Evolutionary conservation across 2,113 vertebrate species (phyloP).

Genomic region (Urocynchramus pylzowi): DNA sequence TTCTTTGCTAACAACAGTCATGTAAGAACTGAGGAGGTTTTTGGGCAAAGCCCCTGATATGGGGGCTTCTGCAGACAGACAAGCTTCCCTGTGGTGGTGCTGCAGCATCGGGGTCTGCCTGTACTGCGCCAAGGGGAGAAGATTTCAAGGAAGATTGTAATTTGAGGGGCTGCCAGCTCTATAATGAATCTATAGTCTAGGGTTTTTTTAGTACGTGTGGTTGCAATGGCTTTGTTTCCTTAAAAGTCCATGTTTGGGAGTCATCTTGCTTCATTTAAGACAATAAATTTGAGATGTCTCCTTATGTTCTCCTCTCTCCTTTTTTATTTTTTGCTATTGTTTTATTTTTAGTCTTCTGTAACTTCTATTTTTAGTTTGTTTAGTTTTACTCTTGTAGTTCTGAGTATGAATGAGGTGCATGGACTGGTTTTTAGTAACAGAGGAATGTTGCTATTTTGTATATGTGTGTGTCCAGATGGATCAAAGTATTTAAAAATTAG

Average conservation of each 20-base stretch:
- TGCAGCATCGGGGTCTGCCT: background rate
- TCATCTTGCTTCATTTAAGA: background rate
- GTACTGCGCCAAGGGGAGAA: background rate
- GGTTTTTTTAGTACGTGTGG: background rate
- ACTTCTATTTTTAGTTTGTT: background rate
- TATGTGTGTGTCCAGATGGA: fast-evolving
- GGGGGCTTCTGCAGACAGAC: background rate
- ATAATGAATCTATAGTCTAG: background rate
- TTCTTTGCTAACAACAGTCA: background rate
- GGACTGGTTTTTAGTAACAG: background rate
- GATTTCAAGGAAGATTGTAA: background rate
- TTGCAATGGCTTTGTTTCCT: background rate
- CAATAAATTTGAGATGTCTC: background rate
- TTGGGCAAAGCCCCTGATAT: background rate
- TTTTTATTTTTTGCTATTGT: background rate
- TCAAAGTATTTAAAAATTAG: background rate
- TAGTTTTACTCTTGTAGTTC: background rate
- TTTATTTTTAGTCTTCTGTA: background rate
- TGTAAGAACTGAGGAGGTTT: background rate
- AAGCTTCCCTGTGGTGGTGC: background rate
- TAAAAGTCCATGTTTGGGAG: background rate
- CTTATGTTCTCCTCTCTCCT: background rate
- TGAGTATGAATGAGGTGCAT: background rate
- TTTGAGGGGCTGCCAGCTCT: background rate
- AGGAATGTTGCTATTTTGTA: background rate